These are phyloP conservation scores for Radopholus similis DNA, from an alignment of 1,140 invertebrate genomes.

Conservation along the genomic window DNA sequence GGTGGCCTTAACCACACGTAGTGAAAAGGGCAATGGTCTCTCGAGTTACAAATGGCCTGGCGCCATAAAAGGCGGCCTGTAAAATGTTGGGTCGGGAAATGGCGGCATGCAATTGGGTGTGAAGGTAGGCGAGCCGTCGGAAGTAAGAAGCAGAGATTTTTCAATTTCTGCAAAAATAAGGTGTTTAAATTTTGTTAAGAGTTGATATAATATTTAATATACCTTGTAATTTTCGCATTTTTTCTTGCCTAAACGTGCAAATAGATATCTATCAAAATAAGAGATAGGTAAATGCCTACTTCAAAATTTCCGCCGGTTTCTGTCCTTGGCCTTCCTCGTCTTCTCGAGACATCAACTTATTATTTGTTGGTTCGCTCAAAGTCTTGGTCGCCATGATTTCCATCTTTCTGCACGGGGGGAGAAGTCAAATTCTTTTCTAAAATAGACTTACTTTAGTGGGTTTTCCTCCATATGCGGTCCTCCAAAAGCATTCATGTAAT, in stretches of 20 bases:
- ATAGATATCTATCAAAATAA: too few relatives aligned
- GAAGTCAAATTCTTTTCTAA: not conserved
- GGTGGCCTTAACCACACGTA: too few relatives aligned
- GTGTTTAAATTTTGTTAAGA: too few relatives aligned
- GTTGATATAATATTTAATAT: too few relatives aligned
- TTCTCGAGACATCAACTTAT: constrained; percentile 16
- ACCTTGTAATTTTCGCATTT: not conserved
- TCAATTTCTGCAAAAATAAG: too few relatives aligned
- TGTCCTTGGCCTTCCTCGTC: not conserved
- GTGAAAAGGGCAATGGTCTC: too few relatives aligned
- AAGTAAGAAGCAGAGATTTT: not conserved
- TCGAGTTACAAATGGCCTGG: too few relatives aligned
- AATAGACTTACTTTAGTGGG: constrained; percentile 6
- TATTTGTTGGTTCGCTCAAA: not conserved
- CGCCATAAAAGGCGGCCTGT: not conserved
- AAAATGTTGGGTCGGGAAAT: not conserved
- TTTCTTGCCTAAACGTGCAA: not conserved
- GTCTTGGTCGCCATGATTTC: constrained; percentile 18
- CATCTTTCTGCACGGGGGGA: constrained; percentile 10
- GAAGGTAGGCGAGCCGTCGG: not conserved
- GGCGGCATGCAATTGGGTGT: not conserved
- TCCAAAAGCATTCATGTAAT: not conserved
- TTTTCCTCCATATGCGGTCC: constrained; percentile 9
- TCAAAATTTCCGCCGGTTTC: too few relatives aligned
- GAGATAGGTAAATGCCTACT: too few relatives aligned